Conservation (phyloP, 2,888 invertebrate genomes). For the Pherbina coryleti region DNA sequence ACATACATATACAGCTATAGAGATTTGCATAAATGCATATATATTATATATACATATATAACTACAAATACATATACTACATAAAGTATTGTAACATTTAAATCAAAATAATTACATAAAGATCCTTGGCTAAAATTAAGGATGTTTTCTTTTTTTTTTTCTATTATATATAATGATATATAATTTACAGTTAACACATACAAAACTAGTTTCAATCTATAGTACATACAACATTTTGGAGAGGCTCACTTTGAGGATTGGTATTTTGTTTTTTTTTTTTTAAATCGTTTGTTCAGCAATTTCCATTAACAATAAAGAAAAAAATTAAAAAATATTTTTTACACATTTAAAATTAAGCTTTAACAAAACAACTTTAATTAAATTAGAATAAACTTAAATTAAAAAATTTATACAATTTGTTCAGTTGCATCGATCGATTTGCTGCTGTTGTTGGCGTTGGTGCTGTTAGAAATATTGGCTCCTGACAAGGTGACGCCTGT, state of each 20-base stretch:
- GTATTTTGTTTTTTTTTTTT: too few relatives aligned
- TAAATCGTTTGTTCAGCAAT: not conserved
- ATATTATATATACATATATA: slow-evolving; percentile 9
- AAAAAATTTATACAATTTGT: slow-evolving; percentile 47
- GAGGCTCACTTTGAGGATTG: not conserved
- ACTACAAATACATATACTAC: not conserved
- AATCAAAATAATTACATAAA: slow-evolving; percentile 30
- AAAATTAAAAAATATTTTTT: slow-evolving; percentile 32
- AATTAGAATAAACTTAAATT: slow-evolving; percentile 36
- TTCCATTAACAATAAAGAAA: not conserved
- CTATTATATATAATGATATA: slow-evolving; percentile 6
- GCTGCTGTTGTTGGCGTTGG: not conserved
- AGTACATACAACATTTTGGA: slow-evolving; percentile 4
- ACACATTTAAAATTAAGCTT: slow-evolving; percentile 39
- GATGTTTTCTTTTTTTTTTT: slow-evolving; percentile 4
- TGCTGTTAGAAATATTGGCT: not conserved
- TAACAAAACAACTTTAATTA: slow-evolving; percentile 43
- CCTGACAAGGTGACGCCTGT: slow-evolving; percentile 40
- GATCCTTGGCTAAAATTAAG: slow-evolving; percentile 37
- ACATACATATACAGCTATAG: slow-evolving; percentile 1
- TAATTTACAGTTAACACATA: slow-evolving; percentile 35
- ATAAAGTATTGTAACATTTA: slow-evolving; percentile 19
- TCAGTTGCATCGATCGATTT: slow-evolving; percentile 40
- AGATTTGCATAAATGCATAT: not conserved
- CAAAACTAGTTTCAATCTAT: slow-evolving; percentile 18